These are phyloP conservation scores for Spea hammondii DNA, from an alignment of 2,797 vertebrate species.

Conservation along the genomic window DNA sequence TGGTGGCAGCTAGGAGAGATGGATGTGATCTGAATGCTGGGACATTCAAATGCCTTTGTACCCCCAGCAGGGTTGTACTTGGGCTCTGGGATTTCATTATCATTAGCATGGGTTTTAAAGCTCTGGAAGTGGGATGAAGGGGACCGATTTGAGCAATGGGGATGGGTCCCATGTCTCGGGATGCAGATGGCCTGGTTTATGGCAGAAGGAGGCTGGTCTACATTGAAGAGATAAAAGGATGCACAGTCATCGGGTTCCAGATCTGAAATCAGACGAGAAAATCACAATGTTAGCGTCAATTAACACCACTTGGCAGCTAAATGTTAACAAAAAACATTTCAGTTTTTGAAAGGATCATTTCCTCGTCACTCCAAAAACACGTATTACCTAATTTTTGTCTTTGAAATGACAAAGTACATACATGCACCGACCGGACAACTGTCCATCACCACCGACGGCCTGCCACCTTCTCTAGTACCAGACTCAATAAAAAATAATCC, in stretches of 20 bases:
- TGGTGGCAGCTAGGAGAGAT: slow-evolving; percentile 99
- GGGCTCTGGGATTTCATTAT: slow-evolving; percentile 74
- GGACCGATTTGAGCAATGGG: slow-evolving; percentile 82
- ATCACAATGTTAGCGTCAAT: background rate
- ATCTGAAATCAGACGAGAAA: slow-evolving; percentile 67
- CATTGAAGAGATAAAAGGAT: slow-evolving; percentile 93
- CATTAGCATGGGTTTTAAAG: slow-evolving; percentile 77
- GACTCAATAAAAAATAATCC: too few relatives aligned
- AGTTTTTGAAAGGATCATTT: too few relatives aligned
- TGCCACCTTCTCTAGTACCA: too few relatives aligned
- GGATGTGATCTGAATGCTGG: slow-evolving; percentile 98
- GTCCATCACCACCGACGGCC: too few relatives aligned
- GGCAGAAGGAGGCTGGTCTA: slow-evolving; percentile 85
- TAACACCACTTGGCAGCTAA: too few relatives aligned
- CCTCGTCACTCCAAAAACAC: too few relatives aligned
- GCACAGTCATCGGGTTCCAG: slow-evolving; percentile 92
- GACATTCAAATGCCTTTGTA: slow-evolving; percentile 94
- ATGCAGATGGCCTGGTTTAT: slow-evolving; percentile 82
- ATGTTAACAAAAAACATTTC: too few relatives aligned
- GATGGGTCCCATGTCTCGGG: slow-evolving; percentile 84
- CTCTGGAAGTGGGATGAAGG: slow-evolving; percentile 78
- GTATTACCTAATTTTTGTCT: too few relatives aligned
- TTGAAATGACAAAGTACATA: too few relatives aligned
- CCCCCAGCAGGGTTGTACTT: slow-evolving; percentile 81
- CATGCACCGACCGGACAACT: too few relatives aligned